Evolutionary conservation across 1,140 invertebrate genomes (phyloP).

Genomic region (Tetragnatha versicolor): DNA sequence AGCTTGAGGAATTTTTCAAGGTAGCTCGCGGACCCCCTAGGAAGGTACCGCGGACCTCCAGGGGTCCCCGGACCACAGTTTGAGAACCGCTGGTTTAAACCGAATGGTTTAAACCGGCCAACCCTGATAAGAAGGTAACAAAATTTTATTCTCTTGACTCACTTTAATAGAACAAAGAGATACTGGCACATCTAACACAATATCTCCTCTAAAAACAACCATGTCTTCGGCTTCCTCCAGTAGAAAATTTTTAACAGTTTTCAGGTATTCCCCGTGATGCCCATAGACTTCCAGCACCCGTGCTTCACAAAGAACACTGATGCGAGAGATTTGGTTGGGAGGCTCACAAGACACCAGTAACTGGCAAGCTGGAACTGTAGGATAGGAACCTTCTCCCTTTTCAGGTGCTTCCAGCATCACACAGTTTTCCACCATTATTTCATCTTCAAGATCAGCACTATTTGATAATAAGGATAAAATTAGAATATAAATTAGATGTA

Average conservation of each 20-base stretch:
- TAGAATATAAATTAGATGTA: neutral
- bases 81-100: too few relatives aligned
- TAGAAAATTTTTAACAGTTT: constrained; percentile 35
- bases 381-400: constrained; percentile 10
- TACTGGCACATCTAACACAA: constrained; percentile 36
- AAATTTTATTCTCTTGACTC: neutral
- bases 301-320: constrained; percentile 49
- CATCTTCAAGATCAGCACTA: constrained; percentile 52
- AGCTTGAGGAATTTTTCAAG: too few relatives aligned
- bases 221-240: constrained; percentile 56
- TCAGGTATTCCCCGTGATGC: constrained; percentile 55
- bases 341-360: constrained; percentile 39
- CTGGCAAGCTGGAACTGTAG: constrained; percentile 49
- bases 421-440: constrained; percentile 53
- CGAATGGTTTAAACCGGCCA: too few relatives aligned
- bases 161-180: constrained; percentile 54
- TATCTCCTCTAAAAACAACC: constrained; percentile 48
- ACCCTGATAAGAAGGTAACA: too few relatives aligned
- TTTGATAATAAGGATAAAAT: neutral
- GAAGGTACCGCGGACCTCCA: too few relatives aligned
- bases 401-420: constrained; percentile 46
- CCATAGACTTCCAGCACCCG: constrained; percentile 53
- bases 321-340: constrained; percentile 26
- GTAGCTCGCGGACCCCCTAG: too few relatives aligned
- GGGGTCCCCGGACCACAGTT: too few relatives aligned